Percentiles rank a stretch among this genome's conserved stretches.
Evolutionary conservation across 1,140 invertebrate species (phyloP).

Genomic region (Lepidurus packardi): DNA sequence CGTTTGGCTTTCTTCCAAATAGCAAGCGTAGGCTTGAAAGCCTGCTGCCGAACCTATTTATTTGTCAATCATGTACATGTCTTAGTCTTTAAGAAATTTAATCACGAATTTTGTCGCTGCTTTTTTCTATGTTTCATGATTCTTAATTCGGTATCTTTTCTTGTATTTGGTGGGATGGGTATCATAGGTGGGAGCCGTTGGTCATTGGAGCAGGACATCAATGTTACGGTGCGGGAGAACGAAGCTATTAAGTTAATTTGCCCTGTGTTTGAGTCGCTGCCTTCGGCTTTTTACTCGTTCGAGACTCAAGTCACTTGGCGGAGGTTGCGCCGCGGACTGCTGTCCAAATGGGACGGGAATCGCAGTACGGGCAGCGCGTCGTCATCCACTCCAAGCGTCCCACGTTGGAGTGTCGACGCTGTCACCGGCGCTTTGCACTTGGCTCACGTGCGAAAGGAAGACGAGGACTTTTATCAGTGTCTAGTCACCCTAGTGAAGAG

Average conservation of each 20-base stretch:
- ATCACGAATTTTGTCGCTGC: too few species aligned
- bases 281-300: not conserved
- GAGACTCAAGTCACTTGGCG: not conserved
- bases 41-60: too few species aligned
- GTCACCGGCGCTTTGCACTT: constrained; percentile 10
- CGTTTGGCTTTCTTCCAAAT: too few species aligned
- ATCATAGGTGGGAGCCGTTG: not conserved
- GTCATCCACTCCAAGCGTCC: too few species aligned
- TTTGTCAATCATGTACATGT: too few species aligned
- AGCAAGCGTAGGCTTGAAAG: too few species aligned
- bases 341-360: not conserved
- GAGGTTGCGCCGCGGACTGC: not conserved
- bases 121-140: too few species aligned
- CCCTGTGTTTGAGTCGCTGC: not conserved
- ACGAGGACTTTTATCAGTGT: constrained; percentile 14
- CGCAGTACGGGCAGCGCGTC: constrained; percentile 11
- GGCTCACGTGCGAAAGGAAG: not conserved
- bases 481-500: not conserved
- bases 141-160: not conserved
- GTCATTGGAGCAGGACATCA: not conserved
- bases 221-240: not conserved
- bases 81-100: too few species aligned
- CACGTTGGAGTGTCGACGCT: not conserved
- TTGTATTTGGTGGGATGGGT: not conserved
- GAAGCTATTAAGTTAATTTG: constrained; percentile 16